Evolutionary conservation across 2,888 invertebrate species (phyloP), one percentile per base, ranked within the genome.

Genomic region (Apodemia duryi): DNA sequence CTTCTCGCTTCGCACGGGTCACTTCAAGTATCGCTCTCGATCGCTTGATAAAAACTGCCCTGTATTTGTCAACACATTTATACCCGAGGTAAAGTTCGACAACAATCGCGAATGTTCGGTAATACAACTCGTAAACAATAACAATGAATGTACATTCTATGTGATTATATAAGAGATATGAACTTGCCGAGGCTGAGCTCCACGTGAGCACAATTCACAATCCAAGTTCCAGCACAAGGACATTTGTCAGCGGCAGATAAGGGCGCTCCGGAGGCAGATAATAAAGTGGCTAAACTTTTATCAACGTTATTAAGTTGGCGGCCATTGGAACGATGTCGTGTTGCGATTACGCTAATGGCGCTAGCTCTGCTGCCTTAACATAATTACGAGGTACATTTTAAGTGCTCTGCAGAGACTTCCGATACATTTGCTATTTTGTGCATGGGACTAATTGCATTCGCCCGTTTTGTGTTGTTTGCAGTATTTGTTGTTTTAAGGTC

Each of bases 261-360:
- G 46, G 46, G 54, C 54, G 54, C 54, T 54, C 28, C 54, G 9
- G 54, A 54, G 46, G 11, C 46, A 46, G 54, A 54, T 54, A 54
- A 54, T 29, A 29, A 54, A 54, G 54, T 54, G 29, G 29, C 54
- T 54, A 28, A 54, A 54, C 54, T 54, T 54, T 54, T 54, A 54
- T 54, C 54, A 29, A 29, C 10, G 11, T 54, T 54, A 54, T 29
- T 54, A 29, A 54, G 54, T 54, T 54, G 54, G 54, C 28, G 29
- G 54, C 54, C 54, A 29, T 54, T 54, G 11, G 54, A 54, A 28
- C 29, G 54, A 54, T 54, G 9, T 54, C 54, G 4, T 54, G 54
- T 54, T 29, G 54, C 54, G 54, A 54, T 54, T 54, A 32, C 11
- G 54, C 29, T 54, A 54, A 54, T 54, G 54, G 54, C 54, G 29